Conservation (phyloP, 1,140 invertebrate genomes). For the Drosophila kikkawai region DNA sequence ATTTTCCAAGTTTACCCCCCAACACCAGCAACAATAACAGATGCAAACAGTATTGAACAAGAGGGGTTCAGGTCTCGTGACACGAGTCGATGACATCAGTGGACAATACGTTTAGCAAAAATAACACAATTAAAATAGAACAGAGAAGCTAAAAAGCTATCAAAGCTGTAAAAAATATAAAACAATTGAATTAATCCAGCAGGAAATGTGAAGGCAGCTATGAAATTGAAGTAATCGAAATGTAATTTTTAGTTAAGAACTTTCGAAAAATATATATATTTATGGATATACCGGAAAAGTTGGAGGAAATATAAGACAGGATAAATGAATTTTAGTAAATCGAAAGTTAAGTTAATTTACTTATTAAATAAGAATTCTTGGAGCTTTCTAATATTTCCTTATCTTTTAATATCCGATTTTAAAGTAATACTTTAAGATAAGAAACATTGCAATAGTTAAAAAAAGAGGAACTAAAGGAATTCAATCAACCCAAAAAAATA, state of each 20-base stretch:
- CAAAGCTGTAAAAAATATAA: neutral
- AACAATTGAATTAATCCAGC: neutral
- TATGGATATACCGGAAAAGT: too few species aligned
- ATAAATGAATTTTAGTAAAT: too few species aligned
- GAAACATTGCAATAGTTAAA: neutral
- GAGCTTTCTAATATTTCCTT: neutral
- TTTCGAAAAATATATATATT: neutral
- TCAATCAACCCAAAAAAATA: neutral
- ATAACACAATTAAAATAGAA: neutral
- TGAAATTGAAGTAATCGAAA: neutral
- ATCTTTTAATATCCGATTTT: neutral
- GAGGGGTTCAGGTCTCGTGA: constrained; percentile 28
- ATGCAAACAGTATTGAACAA: constrained; percentile 29
- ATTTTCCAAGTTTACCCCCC: constrained; percentile 19
- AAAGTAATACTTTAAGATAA: neutral
- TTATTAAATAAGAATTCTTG: neutral
- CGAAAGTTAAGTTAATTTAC: neutral
- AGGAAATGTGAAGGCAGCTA: neutral
- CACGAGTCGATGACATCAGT: constrained; percentile 21
- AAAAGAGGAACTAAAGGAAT: too few species aligned
- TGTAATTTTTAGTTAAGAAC: neutral
- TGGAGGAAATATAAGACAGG: too few species aligned
- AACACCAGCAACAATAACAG: constrained; percentile 24
- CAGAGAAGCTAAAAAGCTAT: neutral
- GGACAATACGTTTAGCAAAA: neutral